phyloP scores from a whole-genome alignment of 2,113 vertebrate genomes.

The Cepphus grylle region DNA sequence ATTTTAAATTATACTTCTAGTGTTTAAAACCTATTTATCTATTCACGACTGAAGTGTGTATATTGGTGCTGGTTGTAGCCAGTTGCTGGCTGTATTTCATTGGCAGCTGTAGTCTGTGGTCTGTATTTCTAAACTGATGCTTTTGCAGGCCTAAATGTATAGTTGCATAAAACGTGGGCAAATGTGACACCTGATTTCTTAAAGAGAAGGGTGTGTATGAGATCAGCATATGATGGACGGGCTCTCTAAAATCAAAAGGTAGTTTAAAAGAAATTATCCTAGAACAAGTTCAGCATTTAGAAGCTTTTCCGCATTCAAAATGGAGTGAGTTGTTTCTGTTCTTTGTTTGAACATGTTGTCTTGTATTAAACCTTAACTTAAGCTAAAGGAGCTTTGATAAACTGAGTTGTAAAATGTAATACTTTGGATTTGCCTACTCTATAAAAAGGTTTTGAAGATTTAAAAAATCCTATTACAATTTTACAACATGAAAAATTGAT shows the following conservation, averaged over 20 bases:
- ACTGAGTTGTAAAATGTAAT: background rate
- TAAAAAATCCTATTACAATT: background rate
- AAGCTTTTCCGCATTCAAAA: background rate
- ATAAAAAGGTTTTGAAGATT: background rate
- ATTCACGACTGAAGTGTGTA: fast-evolving
- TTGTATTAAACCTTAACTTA: background rate
- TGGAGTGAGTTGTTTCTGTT: background rate
- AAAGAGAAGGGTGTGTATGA: background rate
- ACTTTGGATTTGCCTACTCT: background rate
- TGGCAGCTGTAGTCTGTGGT: background rate
- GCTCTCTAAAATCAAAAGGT: background rate
- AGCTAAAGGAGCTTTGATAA: background rate
- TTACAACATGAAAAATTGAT: background rate
- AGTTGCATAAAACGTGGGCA: background rate
- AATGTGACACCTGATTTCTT: background rate
- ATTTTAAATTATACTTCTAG: background rate
- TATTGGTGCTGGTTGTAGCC: background rate
- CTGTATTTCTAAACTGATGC: background rate
- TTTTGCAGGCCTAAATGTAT: background rate
- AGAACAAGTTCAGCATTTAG: background rate
- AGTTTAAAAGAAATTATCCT: background rate
- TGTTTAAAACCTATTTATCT: background rate
- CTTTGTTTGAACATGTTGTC: background rate
- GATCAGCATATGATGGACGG: background rate
- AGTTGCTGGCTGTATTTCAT: background rate